Evolutionary conservation across 2,888 invertebrate genomes (phyloP).

Genomic region (Muschampia plurimacula): DNA sequence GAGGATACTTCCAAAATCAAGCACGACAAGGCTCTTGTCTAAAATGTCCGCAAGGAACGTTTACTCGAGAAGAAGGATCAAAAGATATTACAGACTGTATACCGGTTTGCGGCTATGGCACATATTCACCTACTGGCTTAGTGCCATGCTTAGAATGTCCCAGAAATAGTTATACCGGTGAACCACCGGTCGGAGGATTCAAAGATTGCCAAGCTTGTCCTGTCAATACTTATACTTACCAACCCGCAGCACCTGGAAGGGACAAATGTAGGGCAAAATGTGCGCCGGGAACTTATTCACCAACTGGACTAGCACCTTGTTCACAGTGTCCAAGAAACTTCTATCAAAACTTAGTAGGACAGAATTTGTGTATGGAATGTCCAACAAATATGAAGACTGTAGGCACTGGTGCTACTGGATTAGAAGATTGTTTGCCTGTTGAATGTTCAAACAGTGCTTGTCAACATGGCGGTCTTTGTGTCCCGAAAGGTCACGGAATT

Average conservation of each 20-base stretch:
- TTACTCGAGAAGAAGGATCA: conserved; percentile 95
- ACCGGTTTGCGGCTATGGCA: conserved; percentile 98
- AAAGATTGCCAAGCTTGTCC: conserved; percentile 98
- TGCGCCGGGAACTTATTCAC: conserved; percentile 95
- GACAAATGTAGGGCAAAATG: conserved; percentile 95
- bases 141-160: conserved; percentile 98
- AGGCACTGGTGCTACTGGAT: conserved; percentile 90
- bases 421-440: conserved; percentile 95
- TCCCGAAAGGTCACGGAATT: conserved; percentile 94
- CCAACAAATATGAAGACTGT: conserved; percentile 96
- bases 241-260: conserved; percentile 94
- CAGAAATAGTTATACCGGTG: conserved; percentile 94
- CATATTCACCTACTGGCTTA: conserved; percentile 97
- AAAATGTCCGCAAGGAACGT: conserved; percentile 96
- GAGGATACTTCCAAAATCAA: conserved; percentile 97
- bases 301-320: conserved; percentile 97
- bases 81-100: conserved; percentile 94
- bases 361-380: conserved; percentile 95
- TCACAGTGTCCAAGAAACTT: conserved; percentile 96
- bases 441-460: conserved; percentile 95
- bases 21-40: conserved; percentile 96
- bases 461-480: conserved; percentile 95
- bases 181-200: conserved; percentile 95
- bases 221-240: conserved; percentile 94
- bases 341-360: conserved; percentile 94